Evolutionary conservation across 2,797 vertebrate species (phyloP).

Genomic region (Neostethus bicornis): DNA sequence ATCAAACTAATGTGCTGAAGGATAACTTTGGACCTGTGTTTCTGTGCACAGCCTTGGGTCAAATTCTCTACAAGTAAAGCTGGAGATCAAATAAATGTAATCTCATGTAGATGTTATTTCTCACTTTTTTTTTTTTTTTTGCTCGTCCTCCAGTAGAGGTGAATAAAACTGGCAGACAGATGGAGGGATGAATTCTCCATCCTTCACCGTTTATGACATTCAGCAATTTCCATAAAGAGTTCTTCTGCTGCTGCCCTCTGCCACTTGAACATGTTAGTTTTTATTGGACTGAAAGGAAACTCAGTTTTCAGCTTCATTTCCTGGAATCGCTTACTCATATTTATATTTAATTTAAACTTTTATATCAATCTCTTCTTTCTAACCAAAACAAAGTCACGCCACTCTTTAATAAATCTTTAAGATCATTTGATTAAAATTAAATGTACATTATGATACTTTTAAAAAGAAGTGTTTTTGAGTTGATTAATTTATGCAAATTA

Average conservation of each 20-base stretch:
- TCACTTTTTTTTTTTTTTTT: conserved; percentile 66
- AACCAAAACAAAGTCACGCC: conserved; percentile 7
- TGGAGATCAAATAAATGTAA: conserved; percentile 36
- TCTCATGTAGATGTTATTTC: conserved; percentile 57
- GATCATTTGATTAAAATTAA: conserved; percentile 26
- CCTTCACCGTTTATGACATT: conserved; percentile 58
- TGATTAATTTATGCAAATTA: too few species aligned
- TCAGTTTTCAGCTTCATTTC: background rate
- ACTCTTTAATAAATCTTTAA: conserved; percentile 46
- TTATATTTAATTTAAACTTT: background rate
- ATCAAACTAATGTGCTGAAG: conserved; percentile 78
- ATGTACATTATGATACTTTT: background rate
- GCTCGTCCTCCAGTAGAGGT: conserved; percentile 60
- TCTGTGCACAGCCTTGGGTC: conserved; percentile 1
- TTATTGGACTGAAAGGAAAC: conserved; percentile 1
- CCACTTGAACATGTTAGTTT: background rate
- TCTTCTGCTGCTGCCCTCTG: conserved; percentile 1
- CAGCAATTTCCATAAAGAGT: conserved; percentile 18
- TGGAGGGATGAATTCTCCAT: conserved; percentile 56
- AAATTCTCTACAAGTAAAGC: conserved; percentile 3
- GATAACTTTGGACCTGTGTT: conserved; percentile 58
- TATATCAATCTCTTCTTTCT: conserved; percentile 1
- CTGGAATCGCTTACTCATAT: background rate
- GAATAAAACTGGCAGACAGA: conserved; percentile 66
- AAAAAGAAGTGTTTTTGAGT: too few species aligned